These are phyloP conservation scores for Luperina nickerlii DNA, from an alignment of 2,888 invertebrate species.

Conservation along the genomic window DNA sequence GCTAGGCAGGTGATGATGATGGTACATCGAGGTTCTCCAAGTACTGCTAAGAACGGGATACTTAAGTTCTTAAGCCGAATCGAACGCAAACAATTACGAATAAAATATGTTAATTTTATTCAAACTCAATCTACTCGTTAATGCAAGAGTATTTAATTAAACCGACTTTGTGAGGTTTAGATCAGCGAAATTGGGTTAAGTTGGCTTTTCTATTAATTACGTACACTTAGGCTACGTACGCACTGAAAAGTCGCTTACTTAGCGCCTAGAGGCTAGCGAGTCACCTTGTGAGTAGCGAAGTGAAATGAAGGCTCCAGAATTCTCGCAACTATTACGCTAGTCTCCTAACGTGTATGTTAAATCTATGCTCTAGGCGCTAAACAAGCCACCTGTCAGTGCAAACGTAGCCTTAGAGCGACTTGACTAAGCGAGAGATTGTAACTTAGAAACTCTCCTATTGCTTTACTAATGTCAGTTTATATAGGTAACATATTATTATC, in stretches of 20 bases:
- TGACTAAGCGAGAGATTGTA: background rate
- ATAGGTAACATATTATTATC: background rate
- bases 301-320: too few relatives aligned
- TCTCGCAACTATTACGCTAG: too few relatives aligned
- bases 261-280: too few relatives aligned
- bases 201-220: constrained; percentile 37
- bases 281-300: too few relatives aligned
- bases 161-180: constrained; percentile 23
- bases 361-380: too few relatives aligned
- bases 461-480: background rate
- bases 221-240: background rate
- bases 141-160: constrained; percentile 18
- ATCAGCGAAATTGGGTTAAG: constrained; percentile 20
- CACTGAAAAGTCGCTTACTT: too few relatives aligned
- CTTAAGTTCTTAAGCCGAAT: background rate
- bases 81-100: constrained; percentile 9
- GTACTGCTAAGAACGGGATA: background rate
- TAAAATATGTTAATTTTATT: constrained; percentile 48
- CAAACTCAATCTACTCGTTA: constrained; percentile 29
- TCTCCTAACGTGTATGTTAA: too few relatives aligned
- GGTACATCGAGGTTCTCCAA: background rate
- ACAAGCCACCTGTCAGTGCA: too few relatives aligned
- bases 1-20: too few relatives aligned
- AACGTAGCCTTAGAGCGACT: too few relatives aligned
- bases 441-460: background rate